Conservation (phyloP, 2,888 invertebrate genomes). For the Sialis lutaria region DNA sequence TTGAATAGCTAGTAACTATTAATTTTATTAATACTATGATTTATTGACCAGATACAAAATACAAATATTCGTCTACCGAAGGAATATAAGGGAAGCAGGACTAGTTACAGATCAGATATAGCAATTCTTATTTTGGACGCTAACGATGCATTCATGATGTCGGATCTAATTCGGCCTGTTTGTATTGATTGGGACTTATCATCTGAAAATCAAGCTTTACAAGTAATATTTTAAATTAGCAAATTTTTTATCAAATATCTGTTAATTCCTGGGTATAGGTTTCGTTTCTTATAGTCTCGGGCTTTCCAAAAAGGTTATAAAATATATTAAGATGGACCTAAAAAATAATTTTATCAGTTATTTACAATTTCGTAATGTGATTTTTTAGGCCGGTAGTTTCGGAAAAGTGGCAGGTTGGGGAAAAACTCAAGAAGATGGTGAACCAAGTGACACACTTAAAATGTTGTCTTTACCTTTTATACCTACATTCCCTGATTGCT, state of each 20-base stretch:
- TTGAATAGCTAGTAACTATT: no score
- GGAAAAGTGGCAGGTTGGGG: conserved; percentile 1
- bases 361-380: no score
- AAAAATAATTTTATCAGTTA: no score
- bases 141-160: neutral
- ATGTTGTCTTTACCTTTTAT: neutral
- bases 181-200: neutral
- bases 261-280: no score
- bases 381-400: neutral
- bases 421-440: neutral
- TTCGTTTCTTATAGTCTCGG: no score
- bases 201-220: neutral
- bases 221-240: neutral
- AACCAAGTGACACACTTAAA: neutral
- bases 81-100: conserved; percentile 1
- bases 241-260: no score
- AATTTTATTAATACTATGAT: neutral
- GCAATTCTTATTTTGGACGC: neutral
- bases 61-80: neutral
- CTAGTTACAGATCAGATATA: conserved; percentile 1
- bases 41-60: neutral
- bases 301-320: no score
- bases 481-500: conserved; percentile 1
- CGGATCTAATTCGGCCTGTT: neutral
- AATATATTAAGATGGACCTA: no score